Conservation (phyloP, 2,888 invertebrate species). For the Lysandra coridon region DNA sequence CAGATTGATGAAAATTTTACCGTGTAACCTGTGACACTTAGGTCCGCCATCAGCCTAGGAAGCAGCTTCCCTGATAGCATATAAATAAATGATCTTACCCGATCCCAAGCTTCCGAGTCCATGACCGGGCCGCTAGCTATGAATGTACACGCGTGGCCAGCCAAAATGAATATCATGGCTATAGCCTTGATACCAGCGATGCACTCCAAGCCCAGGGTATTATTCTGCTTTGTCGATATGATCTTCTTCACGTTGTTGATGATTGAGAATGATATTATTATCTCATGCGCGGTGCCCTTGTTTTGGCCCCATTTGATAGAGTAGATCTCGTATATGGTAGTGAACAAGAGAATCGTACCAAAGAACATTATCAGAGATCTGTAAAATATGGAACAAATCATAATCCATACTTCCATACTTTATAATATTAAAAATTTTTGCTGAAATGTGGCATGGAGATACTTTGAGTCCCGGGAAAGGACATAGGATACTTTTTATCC, state of each 20-base stretch:
- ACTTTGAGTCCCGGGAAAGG: too few species aligned
- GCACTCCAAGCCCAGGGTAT: conserved; percentile 82
- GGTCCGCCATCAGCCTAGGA: too few species aligned
- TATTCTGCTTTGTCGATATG: conserved; percentile 77
- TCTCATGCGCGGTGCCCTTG: conserved; percentile 53
- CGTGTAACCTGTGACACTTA: too few species aligned
- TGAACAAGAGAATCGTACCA: conserved; percentile 62
- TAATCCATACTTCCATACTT: too few species aligned
- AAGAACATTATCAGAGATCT: conserved; percentile 75
- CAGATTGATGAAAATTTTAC: too few species aligned
- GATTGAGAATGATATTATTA: conserved; percentile 79
- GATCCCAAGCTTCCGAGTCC: conserved; percentile 82
- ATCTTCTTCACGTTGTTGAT: conserved; percentile 82
- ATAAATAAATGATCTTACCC: conserved; percentile 61
- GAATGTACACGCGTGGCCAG: conserved; percentile 84
- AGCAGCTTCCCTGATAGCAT: too few species aligned
- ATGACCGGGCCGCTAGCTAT: conserved; percentile 84
- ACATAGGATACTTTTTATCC: too few species aligned
- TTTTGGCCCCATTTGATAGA: conserved; percentile 53
- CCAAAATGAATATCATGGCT: conserved; percentile 84
- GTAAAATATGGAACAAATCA: conserved; percentile 45
- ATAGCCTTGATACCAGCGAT: conserved; percentile 84
- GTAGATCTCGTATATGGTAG: conserved; percentile 74
- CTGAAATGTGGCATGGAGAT: too few species aligned
- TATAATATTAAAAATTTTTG: too few species aligned